phyloP scores from a whole-genome alignment of 1,140 invertebrate genomes.

The Aphelinus atriplicis region DNA sequence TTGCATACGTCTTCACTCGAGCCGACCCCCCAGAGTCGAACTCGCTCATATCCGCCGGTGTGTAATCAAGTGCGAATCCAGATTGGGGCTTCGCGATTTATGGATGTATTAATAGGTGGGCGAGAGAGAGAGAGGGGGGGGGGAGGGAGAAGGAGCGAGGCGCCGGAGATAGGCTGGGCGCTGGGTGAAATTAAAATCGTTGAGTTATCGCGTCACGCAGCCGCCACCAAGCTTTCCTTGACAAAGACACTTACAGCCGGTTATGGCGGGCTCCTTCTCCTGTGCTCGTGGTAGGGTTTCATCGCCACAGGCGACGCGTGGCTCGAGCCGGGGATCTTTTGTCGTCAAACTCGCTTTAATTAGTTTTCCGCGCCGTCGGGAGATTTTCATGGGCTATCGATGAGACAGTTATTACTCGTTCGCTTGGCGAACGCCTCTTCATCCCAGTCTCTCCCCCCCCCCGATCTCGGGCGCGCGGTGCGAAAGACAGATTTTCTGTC shows the following conservation, averaged over 20 bases:
- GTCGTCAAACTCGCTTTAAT: constrained; percentile 28
- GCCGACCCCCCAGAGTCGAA: neutral
- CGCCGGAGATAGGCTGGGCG: neutral
- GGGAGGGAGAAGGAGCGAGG: neutral
- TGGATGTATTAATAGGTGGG: constrained; percentile 37
- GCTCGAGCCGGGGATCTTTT: neutral
- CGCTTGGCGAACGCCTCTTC: no score
- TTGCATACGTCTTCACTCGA: no score
- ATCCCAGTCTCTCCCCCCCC: no score
- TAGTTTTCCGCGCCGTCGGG: constrained; percentile 30
- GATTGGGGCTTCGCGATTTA: constrained; percentile 43
- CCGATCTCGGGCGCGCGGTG: no score
- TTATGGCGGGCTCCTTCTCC: no score
- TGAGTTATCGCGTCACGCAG: constrained; percentile 37
- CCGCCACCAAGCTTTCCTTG: neutral
- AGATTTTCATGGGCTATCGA: constrained; percentile 34
- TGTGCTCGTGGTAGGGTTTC: no score
- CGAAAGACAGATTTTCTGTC: no score
- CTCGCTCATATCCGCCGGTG: neutral
- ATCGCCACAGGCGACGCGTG: no score
- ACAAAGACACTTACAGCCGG: constrained; percentile 16
- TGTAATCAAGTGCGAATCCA: constrained; percentile 47
- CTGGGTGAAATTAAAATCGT: constrained; percentile 38
- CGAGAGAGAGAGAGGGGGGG: neutral
- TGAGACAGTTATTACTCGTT: constrained; percentile 25